These are phyloP conservation scores for Clivina fossor DNA, from an alignment of 2,888 invertebrate genomes.

Conservation along the genomic window DNA sequence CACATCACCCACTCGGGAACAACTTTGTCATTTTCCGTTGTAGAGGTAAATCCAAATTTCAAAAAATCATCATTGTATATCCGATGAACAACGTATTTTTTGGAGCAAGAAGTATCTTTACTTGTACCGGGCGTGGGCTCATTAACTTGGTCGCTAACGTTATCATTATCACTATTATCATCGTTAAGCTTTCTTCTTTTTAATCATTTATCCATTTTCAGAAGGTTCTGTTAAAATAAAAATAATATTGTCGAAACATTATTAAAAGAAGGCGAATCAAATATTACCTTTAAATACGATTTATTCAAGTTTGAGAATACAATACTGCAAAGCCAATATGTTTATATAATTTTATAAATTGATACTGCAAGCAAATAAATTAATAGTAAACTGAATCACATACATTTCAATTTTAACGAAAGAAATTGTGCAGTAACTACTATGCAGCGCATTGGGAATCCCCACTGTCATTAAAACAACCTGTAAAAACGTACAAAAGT, in stretches of 20 bases:
- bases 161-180: slow-evolving; percentile 13
- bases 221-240: slow-evolving; percentile 17
- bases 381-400: slow-evolving; percentile 18
- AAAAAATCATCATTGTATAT: slow-evolving; percentile 23
- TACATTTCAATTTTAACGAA: neutral
- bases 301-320: slow-evolving; percentile 21
- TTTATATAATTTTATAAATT: slow-evolving; percentile 28
- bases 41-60: slow-evolving; percentile 26
- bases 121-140: slow-evolving; percentile 25
- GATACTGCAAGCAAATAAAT: slow-evolving; percentile 28
- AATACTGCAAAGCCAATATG: slow-evolving; percentile 22
- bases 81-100: slow-evolving; percentile 26
- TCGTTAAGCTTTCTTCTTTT: slow-evolving; percentile 20
- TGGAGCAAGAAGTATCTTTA: slow-evolving; percentile 23
- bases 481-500: too few species aligned
- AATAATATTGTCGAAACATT: slow-evolving; percentile 7
- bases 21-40: slow-evolving; percentile 22
- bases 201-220: slow-evolving; percentile 13
- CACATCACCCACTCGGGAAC: slow-evolving; percentile 26
- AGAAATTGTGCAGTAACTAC: neutral
- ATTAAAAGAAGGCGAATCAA: slow-evolving; percentile 15
- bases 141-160: slow-evolving; percentile 8
- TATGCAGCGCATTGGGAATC: neutral
- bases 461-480: neutral
- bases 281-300: slow-evolving; percentile 19